These are phyloP conservation scores for Cephalopholis sonnerati DNA, from an alignment of 2,113 vertebrate species.

Conservation along the genomic window DNA sequence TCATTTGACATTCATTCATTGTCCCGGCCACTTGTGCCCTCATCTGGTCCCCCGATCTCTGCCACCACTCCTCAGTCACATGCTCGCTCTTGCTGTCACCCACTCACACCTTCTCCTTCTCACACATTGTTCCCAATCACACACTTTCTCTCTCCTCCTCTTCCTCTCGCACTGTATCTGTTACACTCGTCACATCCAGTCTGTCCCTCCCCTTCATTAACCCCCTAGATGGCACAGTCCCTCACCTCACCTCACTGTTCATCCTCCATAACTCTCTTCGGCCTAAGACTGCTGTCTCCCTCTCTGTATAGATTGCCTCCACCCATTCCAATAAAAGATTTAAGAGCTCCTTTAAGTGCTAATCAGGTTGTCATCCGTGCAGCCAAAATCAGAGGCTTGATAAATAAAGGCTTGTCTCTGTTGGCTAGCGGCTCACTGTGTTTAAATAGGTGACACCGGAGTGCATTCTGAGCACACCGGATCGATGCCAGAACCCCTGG, in stretches of 20 bases:
- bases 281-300: slow-evolving; percentile 44
- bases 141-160: slow-evolving; percentile 33
- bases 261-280: slow-evolving; percentile 64
- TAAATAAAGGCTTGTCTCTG: slow-evolving; percentile 82
- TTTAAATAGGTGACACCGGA: slow-evolving; percentile 83
- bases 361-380: slow-evolving; percentile 84
- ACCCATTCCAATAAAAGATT: slow-evolving; percentile 73
- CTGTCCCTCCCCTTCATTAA: slow-evolving; percentile 63
- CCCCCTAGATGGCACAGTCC: slow-evolving; percentile 69
- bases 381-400: slow-evolving; percentile 80
- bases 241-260: slow-evolving; percentile 58
- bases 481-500: slow-evolving; percentile 84
- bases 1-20: slow-evolving; percentile 52
- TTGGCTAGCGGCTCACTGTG: slow-evolving; percentile 71
- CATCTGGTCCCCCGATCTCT: slow-evolving; percentile 49
- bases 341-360: slow-evolving; percentile 80
- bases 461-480: slow-evolving; percentile 77
- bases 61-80: slow-evolving; percentile 37
- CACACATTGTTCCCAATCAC: slow-evolving; percentile 44
- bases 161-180: slow-evolving; percentile 36
- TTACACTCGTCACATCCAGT: slow-evolving; percentile 44
- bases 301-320: slow-evolving; percentile 63
- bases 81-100: slow-evolving; percentile 27
- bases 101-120: slow-evolving; percentile 32
- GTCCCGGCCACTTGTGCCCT: slow-evolving; percentile 54